phyloP scores from a whole-genome alignment of 2,888 invertebrate species.

The Watsonalla binaria region DNA sequence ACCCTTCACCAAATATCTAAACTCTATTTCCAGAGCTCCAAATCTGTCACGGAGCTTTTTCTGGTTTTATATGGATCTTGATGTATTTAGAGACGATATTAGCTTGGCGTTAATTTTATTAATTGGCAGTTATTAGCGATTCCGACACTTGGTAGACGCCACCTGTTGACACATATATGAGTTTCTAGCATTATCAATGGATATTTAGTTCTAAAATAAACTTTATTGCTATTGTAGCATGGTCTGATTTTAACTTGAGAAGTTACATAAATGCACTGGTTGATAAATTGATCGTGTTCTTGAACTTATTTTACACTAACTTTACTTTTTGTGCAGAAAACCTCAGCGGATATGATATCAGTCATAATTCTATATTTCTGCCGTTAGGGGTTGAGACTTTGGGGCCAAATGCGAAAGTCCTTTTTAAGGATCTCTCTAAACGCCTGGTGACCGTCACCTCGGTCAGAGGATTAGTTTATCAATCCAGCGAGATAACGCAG shows the following conservation, averaged over 20 bases:
- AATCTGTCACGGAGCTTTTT: neutral
- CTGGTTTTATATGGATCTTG: neutral
- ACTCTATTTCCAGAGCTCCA: neutral
- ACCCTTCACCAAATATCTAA: neutral
- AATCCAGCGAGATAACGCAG: too few species aligned
- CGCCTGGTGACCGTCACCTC: too few species aligned
- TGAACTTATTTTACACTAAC: too few species aligned
- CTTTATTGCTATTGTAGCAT: neutral
- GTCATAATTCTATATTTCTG: too few species aligned
- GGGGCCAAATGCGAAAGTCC: too few species aligned
- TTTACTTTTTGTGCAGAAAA: too few species aligned
- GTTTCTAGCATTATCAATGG: slow-evolving; percentile 1
- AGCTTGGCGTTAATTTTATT: neutral
- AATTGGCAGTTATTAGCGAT: neutral
- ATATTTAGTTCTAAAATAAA: neutral
- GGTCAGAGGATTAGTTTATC: too few species aligned
- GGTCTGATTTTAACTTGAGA: neutral
- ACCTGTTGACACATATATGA: neutral
- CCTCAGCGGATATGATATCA: too few species aligned
- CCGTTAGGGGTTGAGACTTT: too few species aligned
- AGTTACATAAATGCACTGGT: too few species aligned
- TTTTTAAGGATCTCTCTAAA: too few species aligned
- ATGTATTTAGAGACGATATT: neutral
- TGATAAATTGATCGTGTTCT: too few species aligned
- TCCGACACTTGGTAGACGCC: neutral